Base-by-base conservation (phyloP, 2,888 invertebrate genomes). In the Crossocerus cetratus region DNA sequence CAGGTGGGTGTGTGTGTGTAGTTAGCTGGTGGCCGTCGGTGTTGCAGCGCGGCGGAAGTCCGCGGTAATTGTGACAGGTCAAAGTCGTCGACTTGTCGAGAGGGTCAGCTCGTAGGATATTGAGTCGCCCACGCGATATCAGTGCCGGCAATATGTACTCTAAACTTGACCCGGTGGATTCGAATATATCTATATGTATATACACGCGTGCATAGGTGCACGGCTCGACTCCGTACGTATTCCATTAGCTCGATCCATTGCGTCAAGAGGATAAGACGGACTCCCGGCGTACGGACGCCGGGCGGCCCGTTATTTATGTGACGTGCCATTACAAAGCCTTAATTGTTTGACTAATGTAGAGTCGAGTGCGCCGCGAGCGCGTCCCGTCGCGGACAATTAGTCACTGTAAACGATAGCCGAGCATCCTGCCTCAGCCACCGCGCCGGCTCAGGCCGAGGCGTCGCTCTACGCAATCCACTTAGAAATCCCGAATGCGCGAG, bases 321-420 rank as follows among this genome's bases (percentile, higher is more conserved):
- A 89, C 89, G 86, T 89, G 87, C 84, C 87, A 88, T 88, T 89
- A 88, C 85, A 80, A 83, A 86, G 84, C 84, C 88, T 88, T 89
- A 89, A 89, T 89, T 89, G 89, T 89, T 89, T 89, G 86, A 88
- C 88, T 89, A 89, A 89, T 88, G 86, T 81, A 74, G 81, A 72
- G 80, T 82, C 81, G 83, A 83, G 83, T 81, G 83, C 71, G 72
- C 74, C 63, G 75, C 73, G 57, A 67, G 14, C 62, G 32, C 42
- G 45, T 64, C 45, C 23, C 58, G 44, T 22, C 53, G 13, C 42
- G 23, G 2, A 23, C 60, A 44, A 32, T 55, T 49, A 45, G 58
- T 32, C 32, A 32, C 32, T 32, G 32, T 32, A 32, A 32, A 32
- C 32, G 32, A 32, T 32, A 32, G 32, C 32, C 32, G 32, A 32